These are phyloP conservation scores for Urocyon cinereoargenteus DNA, from an alignment of 2,797 vertebrate genomes.

Conservation along the genomic window DNA sequence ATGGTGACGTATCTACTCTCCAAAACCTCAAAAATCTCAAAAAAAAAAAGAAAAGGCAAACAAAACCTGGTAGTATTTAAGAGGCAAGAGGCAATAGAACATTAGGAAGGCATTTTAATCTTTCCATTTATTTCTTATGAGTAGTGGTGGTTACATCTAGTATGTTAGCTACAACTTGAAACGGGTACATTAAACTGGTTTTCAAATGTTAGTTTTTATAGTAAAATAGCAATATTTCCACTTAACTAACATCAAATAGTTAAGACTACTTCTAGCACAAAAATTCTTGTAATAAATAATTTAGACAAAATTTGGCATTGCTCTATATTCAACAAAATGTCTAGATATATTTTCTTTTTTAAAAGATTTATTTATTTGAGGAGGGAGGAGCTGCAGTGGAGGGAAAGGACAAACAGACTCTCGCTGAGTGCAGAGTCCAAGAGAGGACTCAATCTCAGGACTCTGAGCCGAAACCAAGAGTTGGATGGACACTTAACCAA, in stretches of 20 bases:
- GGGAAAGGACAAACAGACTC: neutral
- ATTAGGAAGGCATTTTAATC: neutral
- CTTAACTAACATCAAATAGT: slow-evolving; percentile 15
- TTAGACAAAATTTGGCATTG: neutral
- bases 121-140: neutral
- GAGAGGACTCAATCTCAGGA: neutral
- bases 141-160: neutral
- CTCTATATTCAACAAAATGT: neutral
- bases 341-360: neutral
- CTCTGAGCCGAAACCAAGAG: neutral
- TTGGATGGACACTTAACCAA: neutral
- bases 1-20: neutral
- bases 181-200: neutral
- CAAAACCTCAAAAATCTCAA: slow-evolving; percentile 1
- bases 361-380: neutral
- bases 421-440: neutral
- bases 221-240: neutral
- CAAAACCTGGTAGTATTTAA: neutral
- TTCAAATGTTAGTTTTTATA: neutral
- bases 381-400: neutral
- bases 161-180: neutral
- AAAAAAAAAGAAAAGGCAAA: neutral
- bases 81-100: neutral
- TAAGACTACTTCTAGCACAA: neutral
- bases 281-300: slow-evolving; percentile 17